A percentile compares a stretch with the other conserved stretches of the same genome.
phyloP scores from a whole-genome alignment of 2,797 vertebrate genomes.

The Brotula barbata region DNA sequence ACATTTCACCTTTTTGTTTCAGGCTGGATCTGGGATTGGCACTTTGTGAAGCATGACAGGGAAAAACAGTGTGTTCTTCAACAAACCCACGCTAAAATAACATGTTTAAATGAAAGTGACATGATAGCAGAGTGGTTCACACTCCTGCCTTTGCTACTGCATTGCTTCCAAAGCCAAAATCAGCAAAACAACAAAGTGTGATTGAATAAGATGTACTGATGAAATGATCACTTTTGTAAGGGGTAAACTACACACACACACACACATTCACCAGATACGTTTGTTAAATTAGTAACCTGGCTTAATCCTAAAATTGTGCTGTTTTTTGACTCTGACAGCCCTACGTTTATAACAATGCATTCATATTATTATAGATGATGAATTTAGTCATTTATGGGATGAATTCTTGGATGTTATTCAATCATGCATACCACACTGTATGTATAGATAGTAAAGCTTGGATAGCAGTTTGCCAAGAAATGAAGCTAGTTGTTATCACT shows the following conservation, averaged over 20 bases:
- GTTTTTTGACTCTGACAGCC: no score
- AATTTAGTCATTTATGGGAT: no score
- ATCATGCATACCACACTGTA: conserved; percentile 2
- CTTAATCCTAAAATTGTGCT: no score
- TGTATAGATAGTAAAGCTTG: no score
- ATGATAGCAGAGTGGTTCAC: not conserved
- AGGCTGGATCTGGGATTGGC: not conserved
- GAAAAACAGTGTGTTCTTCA: not conserved
- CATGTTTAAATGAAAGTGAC: no score
- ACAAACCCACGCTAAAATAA: not conserved
- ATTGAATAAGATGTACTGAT: no score
- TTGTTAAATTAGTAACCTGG: no score
- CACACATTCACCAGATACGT: no score
- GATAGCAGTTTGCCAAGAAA: conserved; percentile 27
- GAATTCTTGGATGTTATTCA: no score
- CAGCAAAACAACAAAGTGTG: not conserved
- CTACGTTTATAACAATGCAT: no score
- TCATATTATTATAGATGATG: no score
- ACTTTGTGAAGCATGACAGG: conserved; percentile 7
- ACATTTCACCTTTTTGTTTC: conserved; percentile 20
- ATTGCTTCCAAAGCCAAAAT: not conserved
- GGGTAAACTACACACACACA: not conserved
- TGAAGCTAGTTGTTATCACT: conserved; percentile 30
- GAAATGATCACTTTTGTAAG: not conserved
- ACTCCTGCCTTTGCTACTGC: not conserved